Conservation (phyloP, 2,113 vertebrate species). For the Machaerirhynchus nigripectus region DNA sequence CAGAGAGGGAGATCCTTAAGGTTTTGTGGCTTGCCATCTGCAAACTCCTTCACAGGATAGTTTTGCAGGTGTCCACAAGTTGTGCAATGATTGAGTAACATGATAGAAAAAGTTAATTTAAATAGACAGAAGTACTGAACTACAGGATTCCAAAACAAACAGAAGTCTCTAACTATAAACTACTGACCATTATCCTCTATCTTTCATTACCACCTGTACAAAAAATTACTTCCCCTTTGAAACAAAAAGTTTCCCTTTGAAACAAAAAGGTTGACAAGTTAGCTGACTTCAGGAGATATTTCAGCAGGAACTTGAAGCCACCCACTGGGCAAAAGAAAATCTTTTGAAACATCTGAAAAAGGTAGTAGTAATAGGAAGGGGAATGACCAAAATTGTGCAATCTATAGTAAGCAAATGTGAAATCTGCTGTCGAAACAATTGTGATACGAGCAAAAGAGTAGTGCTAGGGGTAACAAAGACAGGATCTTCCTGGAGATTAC, state of each 20-base stretch:
- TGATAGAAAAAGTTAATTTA: background rate
- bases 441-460: background rate
- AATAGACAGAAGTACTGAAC: background rate
- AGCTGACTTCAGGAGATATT: background rate
- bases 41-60: background rate
- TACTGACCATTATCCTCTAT: background rate
- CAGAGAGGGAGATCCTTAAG: background rate
- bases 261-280: background rate
- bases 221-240: background rate
- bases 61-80: background rate
- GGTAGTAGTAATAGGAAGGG: background rate
- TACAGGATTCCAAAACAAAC: background rate
- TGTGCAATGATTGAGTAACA: background rate
- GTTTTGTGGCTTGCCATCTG: background rate
- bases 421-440: rapidly evolving
- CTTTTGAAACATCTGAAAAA: background rate
- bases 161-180: background rate
- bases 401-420: background rate
- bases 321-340: background rate
- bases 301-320: rapidly evolving
- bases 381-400: background rate
- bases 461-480: background rate
- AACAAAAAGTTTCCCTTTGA: background rate
- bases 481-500: background rate
- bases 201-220: background rate